Base-by-base conservation (phyloP, 2,113 vertebrate species). In the Tachysurus vachellii region DNA sequence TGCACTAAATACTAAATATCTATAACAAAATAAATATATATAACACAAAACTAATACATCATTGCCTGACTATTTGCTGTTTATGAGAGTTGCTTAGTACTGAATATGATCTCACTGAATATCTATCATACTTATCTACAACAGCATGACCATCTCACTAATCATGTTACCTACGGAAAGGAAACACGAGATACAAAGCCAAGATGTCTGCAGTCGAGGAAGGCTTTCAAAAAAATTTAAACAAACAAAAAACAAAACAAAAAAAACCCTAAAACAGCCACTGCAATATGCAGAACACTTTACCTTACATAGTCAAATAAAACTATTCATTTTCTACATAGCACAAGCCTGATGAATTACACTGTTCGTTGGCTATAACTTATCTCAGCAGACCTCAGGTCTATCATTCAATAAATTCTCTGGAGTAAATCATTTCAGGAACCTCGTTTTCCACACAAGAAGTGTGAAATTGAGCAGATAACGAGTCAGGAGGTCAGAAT, bases 401-500 rank as follows among this genome's bases (percentile, higher is more conserved):
- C 68, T n/a, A 71, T 84, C 50, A 73, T 57, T 84, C 61, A 59
- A 13, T 59, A 42, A 56, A 21, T 5, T 54, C 53, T 57, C 36
- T 17, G 68, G 31, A 42, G 5, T 71, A 42, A 57, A 84, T 84
- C 36, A 73, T 75, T 59, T 59, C 36, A 28, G 64, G 36, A 75
- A 57, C 26, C 31, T 71, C 19, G 21, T 56, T 66, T 84, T 57
- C 83, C 68, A 73, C 53, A 84, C n/a, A 70, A 75, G 54, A 73
- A 75, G 83, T 75, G 83, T 89, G 86, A 73, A 83, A 90, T 84
- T 62, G 91, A 93, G 88, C 89, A 92, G 92, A 64, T 94, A 93
- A 95, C 91, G 9, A 75, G 28, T 73, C 88, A 91, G 90, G 83
- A 91, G 92, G 91, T 91, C 92, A 89, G 83, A 93, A 94, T 94